Evolutionary conservation across 2,888 invertebrate species (phyloP).

Genomic region (Erebia ligea): DNA sequence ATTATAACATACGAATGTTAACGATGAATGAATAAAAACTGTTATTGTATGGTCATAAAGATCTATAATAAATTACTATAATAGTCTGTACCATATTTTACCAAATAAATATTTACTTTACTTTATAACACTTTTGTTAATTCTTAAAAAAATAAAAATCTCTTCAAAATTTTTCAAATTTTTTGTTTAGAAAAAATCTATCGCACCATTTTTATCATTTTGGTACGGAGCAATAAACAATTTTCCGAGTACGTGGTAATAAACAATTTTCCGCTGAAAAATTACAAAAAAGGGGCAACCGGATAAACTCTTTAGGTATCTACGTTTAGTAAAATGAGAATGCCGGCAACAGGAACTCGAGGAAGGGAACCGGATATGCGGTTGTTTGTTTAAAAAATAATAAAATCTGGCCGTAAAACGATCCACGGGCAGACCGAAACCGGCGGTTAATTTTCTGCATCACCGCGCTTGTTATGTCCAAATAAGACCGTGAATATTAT

Average conservation of each 20-base stretch:
- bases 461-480: conserved; percentile 12
- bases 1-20: too few species aligned
- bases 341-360: not conserved
- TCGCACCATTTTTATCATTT: too few species aligned
- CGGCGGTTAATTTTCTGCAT: conserved; percentile 13
- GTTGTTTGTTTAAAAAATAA: conserved; percentile 13
- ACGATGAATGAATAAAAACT: too few species aligned
- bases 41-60: too few species aligned
- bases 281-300: not conserved
- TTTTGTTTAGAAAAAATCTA: too few species aligned
- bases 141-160: too few species aligned
- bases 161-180: too few species aligned
- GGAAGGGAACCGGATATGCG: conserved; percentile 4
- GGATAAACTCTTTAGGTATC: not conserved
- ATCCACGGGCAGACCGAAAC: not conserved
- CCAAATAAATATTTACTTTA: too few species aligned
- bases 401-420: conserved; percentile 6
- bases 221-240: not conserved
- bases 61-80: too few species aligned
- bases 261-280: not conserved
- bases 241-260: too few species aligned
- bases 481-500: not conserved
- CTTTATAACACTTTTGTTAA: too few species aligned
- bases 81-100: too few species aligned
- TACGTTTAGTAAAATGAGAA: not conserved